Conservation (phyloP, 2,888 invertebrate genomes). For the Rhyacophila evoluta region DNA sequence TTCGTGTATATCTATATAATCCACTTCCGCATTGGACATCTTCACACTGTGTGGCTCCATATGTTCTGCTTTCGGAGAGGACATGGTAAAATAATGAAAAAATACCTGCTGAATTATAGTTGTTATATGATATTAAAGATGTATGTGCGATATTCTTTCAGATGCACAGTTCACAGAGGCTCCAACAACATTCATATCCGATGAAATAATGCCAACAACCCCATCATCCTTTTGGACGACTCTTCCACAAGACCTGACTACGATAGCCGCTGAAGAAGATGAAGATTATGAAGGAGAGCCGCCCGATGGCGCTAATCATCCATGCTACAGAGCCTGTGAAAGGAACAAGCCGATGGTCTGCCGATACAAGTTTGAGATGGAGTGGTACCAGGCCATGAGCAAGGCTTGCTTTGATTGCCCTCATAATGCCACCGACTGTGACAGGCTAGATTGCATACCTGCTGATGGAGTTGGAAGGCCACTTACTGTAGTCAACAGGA, state of each 20-base stretch:
- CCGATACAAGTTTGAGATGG: conserved; percentile 79
- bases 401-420: conserved; percentile 92
- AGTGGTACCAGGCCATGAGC: conserved; percentile 88
- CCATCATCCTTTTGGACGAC: not conserved
- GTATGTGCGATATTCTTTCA: too few species aligned
- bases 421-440: conserved; percentile 79
- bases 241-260: not conserved
- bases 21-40: too few species aligned
- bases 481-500: conserved; percentile 84
- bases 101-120: not conserved
- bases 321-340: conserved; percentile 77
- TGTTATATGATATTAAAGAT: too few species aligned
- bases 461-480: conserved; percentile 85
- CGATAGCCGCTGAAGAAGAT: not conserved
- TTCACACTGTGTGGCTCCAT: too few species aligned
- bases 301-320: conserved; percentile 65
- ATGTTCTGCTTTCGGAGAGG: too few species aligned
- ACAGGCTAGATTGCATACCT: conserved; percentile 82
- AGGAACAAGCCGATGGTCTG: conserved; percentile 76
- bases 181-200: not conserved
- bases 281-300: conserved; percentile 23
- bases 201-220: not conserved
- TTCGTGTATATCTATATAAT: too few species aligned
- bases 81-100: not conserved
- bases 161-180: not conserved